phyloP scores from a whole-genome alignment of 2,888 invertebrate species.

The Noctua comes region DNA sequence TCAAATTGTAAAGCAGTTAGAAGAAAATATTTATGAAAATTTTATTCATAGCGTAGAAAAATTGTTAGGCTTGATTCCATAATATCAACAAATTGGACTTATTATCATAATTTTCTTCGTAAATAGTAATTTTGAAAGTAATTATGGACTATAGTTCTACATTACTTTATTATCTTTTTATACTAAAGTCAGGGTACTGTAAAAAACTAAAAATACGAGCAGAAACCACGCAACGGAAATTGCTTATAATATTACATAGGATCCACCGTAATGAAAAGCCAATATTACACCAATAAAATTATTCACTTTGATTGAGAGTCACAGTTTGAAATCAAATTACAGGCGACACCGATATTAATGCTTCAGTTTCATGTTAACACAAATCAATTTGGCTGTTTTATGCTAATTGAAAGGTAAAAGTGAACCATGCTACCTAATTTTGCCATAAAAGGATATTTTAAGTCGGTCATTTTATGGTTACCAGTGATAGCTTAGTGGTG shows the following conservation, averaged over 20 bases:
- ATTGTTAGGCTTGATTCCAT: constrained; percentile 12
- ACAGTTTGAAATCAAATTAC: not conserved
- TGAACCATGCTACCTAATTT: no score
- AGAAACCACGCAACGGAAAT: constrained; percentile 1
- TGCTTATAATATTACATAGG: no score
- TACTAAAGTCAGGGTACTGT: not conserved
- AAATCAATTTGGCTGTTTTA: not conserved
- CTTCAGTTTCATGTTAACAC: no score
- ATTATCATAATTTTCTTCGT: constrained; percentile 43
- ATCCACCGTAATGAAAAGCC: not conserved
- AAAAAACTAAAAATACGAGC: not conserved
- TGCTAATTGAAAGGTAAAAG: not conserved
- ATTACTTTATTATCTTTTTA: constrained; percentile 5
- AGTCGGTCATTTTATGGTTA: no score
- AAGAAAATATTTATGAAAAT: constrained; percentile 32
- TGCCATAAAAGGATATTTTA: no score
- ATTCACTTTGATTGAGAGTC: not conserved
- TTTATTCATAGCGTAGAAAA: constrained; percentile 38
- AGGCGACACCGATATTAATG: not conserved
- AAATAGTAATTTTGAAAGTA: constrained; percentile 23
- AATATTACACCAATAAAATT: not conserved
- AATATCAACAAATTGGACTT: constrained; percentile 42
- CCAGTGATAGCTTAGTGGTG: no score
- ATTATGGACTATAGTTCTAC: not conserved
- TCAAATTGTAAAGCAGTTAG: constrained; percentile 12